Percentiles rank a stretch among this genome's conserved stretches.
Conservation (phyloP, 2,113 vertebrate genomes). For the Bagarius yarrelli region DNA sequence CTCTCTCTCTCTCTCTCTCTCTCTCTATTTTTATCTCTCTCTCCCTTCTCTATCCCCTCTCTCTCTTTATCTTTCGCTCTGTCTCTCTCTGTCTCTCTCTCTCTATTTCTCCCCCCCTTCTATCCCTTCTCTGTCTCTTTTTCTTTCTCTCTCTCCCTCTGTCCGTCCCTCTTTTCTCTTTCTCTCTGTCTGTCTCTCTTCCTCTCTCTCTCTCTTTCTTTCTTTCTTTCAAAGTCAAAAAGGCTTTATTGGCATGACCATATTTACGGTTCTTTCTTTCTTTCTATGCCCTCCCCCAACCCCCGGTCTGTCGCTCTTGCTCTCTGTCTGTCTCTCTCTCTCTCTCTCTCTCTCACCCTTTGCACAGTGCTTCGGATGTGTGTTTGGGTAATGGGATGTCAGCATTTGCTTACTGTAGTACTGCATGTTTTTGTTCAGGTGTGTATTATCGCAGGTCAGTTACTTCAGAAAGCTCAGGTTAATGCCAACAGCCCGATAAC, state of each 20-base stretch:
- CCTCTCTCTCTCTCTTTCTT: no score
- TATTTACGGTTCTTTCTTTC: no score
- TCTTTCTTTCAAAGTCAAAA: no score
- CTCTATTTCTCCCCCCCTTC: no score
- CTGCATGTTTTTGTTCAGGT: background rate
- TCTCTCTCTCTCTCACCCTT: conserved; percentile 25
- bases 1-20: conserved; percentile 37
- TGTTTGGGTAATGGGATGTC: background rate
- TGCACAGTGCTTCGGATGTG: background rate
- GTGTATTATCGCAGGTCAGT: background rate
- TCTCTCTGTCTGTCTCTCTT: no score
- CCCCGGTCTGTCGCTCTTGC: conserved; percentile 38
- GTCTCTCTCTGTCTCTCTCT: conserved; percentile 32
- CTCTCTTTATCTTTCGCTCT: no score
- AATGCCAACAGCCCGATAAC: background rate
- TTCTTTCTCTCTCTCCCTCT: no score
- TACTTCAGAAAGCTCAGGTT: background rate
- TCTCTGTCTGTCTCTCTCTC: conserved; percentile 36
- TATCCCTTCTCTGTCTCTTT: no score
- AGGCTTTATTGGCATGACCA: no score
- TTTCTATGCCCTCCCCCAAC: no score
- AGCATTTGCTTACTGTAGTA: background rate
- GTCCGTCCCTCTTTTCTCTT: no score
- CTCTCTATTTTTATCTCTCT: no score
- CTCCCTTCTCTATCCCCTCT: conserved; percentile 30